phyloP scores from a whole-genome alignment of 2,888 invertebrate genomes.

The Lycia hirtaria region DNA sequence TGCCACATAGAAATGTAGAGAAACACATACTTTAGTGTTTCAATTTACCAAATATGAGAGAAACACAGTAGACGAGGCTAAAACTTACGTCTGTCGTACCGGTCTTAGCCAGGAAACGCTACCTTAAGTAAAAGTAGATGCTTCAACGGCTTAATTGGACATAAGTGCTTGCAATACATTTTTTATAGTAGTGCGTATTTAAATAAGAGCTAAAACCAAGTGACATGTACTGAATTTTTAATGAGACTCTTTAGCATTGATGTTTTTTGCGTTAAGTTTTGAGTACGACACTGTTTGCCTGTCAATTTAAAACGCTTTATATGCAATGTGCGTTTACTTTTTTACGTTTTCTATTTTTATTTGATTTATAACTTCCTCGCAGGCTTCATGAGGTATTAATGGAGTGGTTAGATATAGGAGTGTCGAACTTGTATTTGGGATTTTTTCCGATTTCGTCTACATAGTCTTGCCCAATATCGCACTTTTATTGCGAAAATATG shows the following conservation, averaged over 20 bases:
- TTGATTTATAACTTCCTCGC: conserved; percentile 9
- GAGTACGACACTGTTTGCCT: conserved; percentile 18
- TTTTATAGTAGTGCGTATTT: conserved; percentile 11
- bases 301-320: conserved; percentile 6
- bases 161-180: neutral
- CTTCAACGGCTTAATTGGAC: conserved; percentile 2
- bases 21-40: too few species aligned
- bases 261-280: conserved; percentile 22
- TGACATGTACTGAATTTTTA: conserved; percentile 19
- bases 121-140: conserved; percentile 7
- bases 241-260: conserved; percentile 14
- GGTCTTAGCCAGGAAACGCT: too few species aligned
- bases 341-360: conserved; percentile 1
- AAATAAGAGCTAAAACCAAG: conserved; percentile 8
- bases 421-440: neutral
- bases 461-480: too few species aligned
- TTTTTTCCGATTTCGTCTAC: neutral
- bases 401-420: neutral
- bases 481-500: too few species aligned
- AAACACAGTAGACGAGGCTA: too few species aligned
- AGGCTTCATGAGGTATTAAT: neutral
- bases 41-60: too few species aligned
- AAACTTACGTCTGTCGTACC: neutral
- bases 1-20: too few species aligned
- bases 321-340: neutral